A percentile compares a stretch with the other conserved stretches of the same genome.
These are phyloP conservation scores for Pomatostomus ruficeps DNA, from an alignment of 2,113 vertebrate species.

Conservation along the genomic window DNA sequence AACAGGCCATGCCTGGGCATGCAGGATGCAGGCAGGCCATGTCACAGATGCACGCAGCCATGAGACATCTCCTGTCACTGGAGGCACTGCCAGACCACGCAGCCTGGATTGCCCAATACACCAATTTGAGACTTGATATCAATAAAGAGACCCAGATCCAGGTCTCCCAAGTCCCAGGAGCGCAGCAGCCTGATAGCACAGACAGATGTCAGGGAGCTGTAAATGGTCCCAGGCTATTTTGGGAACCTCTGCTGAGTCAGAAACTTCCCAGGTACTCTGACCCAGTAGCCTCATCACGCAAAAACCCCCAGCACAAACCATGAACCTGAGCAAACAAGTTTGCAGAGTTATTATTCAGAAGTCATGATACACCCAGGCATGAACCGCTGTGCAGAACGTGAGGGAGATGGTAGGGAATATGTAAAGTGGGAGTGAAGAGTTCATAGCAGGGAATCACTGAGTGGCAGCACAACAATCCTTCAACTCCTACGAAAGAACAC, in stretches of 20 bases:
- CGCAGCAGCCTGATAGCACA: not conserved
- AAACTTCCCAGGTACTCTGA: not conserved
- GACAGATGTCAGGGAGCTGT: not conserved
- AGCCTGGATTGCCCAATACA: not conserved
- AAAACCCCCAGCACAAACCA: not conserved
- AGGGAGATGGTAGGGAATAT: not conserved
- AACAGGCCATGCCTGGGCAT: not conserved
- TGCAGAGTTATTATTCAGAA: not conserved
- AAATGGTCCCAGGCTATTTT: not conserved
- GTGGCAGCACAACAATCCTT: not conserved
- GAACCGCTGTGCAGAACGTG: not conserved
- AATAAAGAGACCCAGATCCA: not conserved
- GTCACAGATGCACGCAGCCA: not conserved
- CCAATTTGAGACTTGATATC: rapidly evolving
- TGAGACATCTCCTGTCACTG: not conserved
- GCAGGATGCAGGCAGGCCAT: not conserved
- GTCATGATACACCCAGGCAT: not conserved
- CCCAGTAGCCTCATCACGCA: not conserved
- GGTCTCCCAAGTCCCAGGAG: not conserved
- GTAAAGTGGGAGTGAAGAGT: not conserved
- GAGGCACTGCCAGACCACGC: not conserved
- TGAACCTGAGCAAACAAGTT: not conserved
- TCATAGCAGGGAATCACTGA: slow-evolving; percentile 1
- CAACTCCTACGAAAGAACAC: not conserved
- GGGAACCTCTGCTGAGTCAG: not conserved